Evolutionary conservation across 1,140 invertebrate genomes (phyloP).

Genomic region (Trichonephila clavata): DNA sequence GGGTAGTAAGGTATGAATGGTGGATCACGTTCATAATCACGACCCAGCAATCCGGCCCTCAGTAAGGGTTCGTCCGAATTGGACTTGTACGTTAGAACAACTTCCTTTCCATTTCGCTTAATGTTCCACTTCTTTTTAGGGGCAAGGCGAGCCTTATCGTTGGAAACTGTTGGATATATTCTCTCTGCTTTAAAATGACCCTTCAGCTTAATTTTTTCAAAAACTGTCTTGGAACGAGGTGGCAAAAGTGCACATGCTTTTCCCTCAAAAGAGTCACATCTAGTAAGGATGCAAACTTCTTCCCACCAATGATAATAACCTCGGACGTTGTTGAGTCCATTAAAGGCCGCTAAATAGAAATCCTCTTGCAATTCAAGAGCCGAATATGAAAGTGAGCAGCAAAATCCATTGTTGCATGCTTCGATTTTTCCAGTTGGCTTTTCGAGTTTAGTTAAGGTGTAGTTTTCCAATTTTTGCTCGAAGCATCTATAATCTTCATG

Average conservation of each 20-base stretch:
- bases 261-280: conserved; percentile 54
- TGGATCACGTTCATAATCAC: conserved; percentile 66
- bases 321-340: conserved; percentile 28
- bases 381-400: conserved; percentile 71
- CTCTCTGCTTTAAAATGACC: conserved; percentile 17
- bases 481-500: conserved; percentile 49
- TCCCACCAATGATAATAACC: conserved; percentile 70
- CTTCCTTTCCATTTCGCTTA: neutral
- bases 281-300: conserved; percentile 74
- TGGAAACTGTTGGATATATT: conserved; percentile 66
- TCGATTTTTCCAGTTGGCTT: conserved; percentile 5
- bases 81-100: neutral
- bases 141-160: neutral
- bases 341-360: conserved; percentile 61
- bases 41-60: conserved; percentile 49
- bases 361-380: conserved; percentile 31
- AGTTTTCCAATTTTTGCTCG: conserved; percentile 9
- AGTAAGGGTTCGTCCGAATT: conserved; percentile 15
- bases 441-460: conserved; percentile 54
- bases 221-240: conserved; percentile 53
- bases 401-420: conserved; percentile 72
- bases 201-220: conserved; percentile 34
- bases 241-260: conserved; percentile 27
- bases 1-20: conserved; percentile 47
- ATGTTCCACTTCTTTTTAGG: conserved; percentile 49